Evolutionary conservation across 1,140 invertebrate species (phyloP).

Genomic region (Diabrotica undecimpunctata): DNA sequence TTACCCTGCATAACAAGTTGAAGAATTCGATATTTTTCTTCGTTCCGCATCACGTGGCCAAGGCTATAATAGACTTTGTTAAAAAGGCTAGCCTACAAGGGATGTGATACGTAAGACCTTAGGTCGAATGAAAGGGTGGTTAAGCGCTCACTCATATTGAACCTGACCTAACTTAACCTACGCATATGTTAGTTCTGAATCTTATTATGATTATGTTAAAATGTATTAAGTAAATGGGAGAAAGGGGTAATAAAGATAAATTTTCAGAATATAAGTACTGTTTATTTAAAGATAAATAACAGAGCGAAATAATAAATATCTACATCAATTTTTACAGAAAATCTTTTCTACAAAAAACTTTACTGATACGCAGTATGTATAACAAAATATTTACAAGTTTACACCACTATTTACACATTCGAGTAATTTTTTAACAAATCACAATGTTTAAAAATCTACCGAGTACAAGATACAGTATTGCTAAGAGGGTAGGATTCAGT

Average conservation of each 20-base stretch:
- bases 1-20: too few relatives aligned
- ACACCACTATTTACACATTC: slow-evolving; percentile 21
- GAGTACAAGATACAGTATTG: slow-evolving; percentile 9
- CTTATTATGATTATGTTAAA: too few relatives aligned
- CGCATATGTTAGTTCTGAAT: too few relatives aligned
- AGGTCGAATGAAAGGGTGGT: too few relatives aligned
- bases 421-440: slow-evolving; percentile 10
- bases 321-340: slow-evolving; percentile 30
- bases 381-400: slow-evolving; percentile 32
- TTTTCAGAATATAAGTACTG: slow-evolving; percentile 24
- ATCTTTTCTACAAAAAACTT: slow-evolving; percentile 29
- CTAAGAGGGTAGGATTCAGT: slow-evolving; percentile 20
- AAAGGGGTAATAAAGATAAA: not conserved
- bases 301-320: slow-evolving; percentile 31
- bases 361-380: slow-evolving; percentile 26
- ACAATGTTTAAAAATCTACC: slow-evolving; percentile 19
- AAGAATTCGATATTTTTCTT: too few relatives aligned
- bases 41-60: too few relatives aligned
- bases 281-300: slow-evolving; percentile 34
- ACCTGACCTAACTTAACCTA: too few relatives aligned
- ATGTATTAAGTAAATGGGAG: too few relatives aligned
- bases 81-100: too few relatives aligned
- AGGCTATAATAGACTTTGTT: too few relatives aligned
- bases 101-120: too few relatives aligned
- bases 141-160: too few relatives aligned